Conservation (phyloP, 2,888 invertebrate species). For the Leucozona laternaria region DNA sequence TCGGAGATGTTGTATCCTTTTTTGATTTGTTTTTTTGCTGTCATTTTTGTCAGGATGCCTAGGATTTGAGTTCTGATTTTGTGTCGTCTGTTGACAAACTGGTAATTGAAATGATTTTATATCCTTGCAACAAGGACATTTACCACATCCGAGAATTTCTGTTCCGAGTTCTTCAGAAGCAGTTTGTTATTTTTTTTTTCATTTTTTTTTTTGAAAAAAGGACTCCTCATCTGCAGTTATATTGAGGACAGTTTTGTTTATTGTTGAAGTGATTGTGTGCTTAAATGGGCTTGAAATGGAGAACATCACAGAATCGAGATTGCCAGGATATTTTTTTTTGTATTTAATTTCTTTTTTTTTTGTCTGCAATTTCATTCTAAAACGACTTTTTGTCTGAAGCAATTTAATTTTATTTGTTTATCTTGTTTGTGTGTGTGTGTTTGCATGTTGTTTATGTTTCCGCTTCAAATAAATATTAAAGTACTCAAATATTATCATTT, state of each 20-base stretch:
- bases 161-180: conserved; percentile 25
- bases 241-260: conserved; percentile 3
- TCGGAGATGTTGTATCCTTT: conserved; percentile 50
- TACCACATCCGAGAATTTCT: conserved; percentile 4
- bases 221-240: background rate
- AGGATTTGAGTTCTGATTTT: conserved; percentile 44
- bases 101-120: conserved; percentile 72
- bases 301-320: conserved; percentile 31
- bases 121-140: conserved; percentile 41
- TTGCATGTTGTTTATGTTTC: conserved; percentile 37
- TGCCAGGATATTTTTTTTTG: conserved; percentile 8
- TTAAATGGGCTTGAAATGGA: conserved; percentile 65
- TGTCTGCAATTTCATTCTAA: conserved; percentile 20
- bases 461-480: conserved; percentile 73
- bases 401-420: conserved; percentile 32
- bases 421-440: background rate
- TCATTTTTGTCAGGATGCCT: conserved; percentile 20
- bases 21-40: conserved; percentile 15
- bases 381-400: conserved; percentile 43
- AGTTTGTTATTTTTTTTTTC: background rate
- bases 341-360: conserved; percentile 5
- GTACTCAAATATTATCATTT: conserved; percentile 70
- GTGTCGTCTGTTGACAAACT: conserved; percentile 65
- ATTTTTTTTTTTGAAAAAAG: conserved; percentile 3
- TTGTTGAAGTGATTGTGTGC: conserved; percentile 50